Percentiles rank a stretch among this genome's conserved stretches.
Conservation (phyloP, 1,140 invertebrate species). For the Mycetomoellerius zeteki region DNA sequence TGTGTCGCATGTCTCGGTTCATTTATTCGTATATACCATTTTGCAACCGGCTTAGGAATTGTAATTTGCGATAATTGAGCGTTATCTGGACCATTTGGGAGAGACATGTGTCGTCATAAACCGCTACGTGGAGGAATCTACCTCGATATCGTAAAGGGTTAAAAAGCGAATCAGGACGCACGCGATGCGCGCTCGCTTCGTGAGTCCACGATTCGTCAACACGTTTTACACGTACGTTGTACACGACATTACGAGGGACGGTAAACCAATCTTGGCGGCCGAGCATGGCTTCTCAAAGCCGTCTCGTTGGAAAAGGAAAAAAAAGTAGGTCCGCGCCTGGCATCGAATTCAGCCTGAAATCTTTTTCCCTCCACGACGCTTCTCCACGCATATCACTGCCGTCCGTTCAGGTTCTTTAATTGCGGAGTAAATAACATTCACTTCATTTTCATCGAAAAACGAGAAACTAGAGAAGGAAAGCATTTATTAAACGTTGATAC, state of each 20-base stretch:
- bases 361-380: not conserved
- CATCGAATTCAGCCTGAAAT: conserved; percentile 13
- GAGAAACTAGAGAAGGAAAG: not conserved
- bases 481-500: not conserved
- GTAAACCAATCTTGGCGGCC: conserved; percentile 49
- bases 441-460: not conserved
- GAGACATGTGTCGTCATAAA: not conserved
- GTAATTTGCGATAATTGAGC: conserved; percentile 3
- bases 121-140: not conserved
- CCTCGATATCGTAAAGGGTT: conserved; percentile 36
- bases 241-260: conserved; percentile 23
- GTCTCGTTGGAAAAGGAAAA: conserved; percentile 19
- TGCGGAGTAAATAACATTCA: not conserved
- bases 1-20: not conserved
- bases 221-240: conserved; percentile 34
- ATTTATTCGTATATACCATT: not conserved
- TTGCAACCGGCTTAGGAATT: not conserved
- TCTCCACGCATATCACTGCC: not conserved
- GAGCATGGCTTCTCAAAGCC: conserved; percentile 50
- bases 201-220: conserved; percentile 35
- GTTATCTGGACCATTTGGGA: not conserved
- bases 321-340: conserved; percentile 19
- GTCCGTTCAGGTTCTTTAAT: not conserved
- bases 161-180: conserved; percentile 53
- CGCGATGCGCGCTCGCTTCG: conserved; percentile 28